These are phyloP conservation scores for Chromobotia macracanthus DNA, from an alignment of 2,797 vertebrate genomes.

Conservation along the genomic window DNA sequence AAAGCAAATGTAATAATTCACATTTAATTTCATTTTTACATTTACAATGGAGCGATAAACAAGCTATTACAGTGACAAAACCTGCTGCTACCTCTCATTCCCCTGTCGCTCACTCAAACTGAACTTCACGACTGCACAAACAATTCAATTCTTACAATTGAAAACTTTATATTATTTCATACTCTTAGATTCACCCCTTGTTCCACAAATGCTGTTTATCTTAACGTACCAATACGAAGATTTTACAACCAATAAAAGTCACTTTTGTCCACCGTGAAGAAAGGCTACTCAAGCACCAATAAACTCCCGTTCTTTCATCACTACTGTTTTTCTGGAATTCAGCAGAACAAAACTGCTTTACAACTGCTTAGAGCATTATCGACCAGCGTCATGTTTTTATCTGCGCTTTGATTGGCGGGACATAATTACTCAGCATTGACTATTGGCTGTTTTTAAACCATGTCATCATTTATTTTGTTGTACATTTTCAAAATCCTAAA, in stretches of 20 bases:
- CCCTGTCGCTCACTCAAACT: neutral
- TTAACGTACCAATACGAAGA: neutral
- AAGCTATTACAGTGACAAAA: neutral
- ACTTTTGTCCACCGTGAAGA: neutral
- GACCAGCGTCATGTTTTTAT: too few species aligned
- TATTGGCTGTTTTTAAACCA: neutral
- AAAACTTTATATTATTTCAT: neutral
- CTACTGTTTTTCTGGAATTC: too few species aligned
- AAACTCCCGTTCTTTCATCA: neutral
- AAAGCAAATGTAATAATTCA: constrained; percentile 8
- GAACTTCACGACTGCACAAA: neutral
- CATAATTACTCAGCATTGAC: too few species aligned
- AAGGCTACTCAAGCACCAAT: neutral
- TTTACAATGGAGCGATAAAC: constrained; percentile 22
- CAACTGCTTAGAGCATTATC: too few species aligned
- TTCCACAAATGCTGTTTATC: neutral
- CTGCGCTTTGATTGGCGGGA: too few species aligned
- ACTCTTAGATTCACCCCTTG: neutral
- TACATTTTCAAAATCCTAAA: neutral
- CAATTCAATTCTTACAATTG: neutral
- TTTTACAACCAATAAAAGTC: neutral
- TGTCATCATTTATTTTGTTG: neutral
- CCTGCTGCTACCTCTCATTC: neutral
- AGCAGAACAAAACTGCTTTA: too few species aligned
- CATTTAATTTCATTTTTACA: constrained; percentile 18